Evolutionary conservation across 2,797 vertebrate genomes (phyloP).

Genomic region (Myotis myotis): DNA sequence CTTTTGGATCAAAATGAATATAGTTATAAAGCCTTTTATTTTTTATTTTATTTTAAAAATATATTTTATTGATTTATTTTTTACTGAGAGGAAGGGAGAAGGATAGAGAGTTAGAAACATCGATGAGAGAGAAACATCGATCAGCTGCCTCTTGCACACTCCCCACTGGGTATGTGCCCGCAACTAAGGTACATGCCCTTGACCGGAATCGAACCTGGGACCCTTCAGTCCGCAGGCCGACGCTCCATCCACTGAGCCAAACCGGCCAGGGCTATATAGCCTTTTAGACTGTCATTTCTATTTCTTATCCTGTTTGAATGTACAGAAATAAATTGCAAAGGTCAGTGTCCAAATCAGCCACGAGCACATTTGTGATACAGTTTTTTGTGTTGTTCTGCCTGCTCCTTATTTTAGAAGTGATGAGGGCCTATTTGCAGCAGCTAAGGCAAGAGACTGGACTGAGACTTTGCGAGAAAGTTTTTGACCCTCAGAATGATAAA

Average conservation of each 20-base stretch:
- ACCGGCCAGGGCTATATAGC: background rate
- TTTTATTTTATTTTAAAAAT: too few relatives aligned
- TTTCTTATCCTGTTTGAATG: background rate
- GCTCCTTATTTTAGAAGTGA: constrained; percentile 88
- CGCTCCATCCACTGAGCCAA: too few relatives aligned
- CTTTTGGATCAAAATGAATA: background rate
- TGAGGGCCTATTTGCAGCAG: constrained; percentile 97
- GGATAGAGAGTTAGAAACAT: too few relatives aligned
- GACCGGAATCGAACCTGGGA: too few relatives aligned
- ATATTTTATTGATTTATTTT: too few relatives aligned
- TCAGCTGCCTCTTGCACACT: too few relatives aligned
- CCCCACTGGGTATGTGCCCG: too few relatives aligned
- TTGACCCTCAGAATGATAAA: constrained; percentile 97
- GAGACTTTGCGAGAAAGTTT: constrained; percentile 98
- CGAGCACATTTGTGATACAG: background rate
- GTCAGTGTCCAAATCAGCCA: background rate
- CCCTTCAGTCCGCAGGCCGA: too few relatives aligned
- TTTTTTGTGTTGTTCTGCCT: background rate
- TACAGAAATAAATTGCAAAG: background rate
- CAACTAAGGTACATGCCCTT: too few relatives aligned
- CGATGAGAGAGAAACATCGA: too few relatives aligned
- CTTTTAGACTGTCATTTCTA: background rate
- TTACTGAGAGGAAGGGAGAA: too few relatives aligned
- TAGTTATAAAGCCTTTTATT: background rate
- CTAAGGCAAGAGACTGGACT: constrained; percentile 96